Conservation (phyloP, 2,797 vertebrate species). For the Carapus acus region DNA sequence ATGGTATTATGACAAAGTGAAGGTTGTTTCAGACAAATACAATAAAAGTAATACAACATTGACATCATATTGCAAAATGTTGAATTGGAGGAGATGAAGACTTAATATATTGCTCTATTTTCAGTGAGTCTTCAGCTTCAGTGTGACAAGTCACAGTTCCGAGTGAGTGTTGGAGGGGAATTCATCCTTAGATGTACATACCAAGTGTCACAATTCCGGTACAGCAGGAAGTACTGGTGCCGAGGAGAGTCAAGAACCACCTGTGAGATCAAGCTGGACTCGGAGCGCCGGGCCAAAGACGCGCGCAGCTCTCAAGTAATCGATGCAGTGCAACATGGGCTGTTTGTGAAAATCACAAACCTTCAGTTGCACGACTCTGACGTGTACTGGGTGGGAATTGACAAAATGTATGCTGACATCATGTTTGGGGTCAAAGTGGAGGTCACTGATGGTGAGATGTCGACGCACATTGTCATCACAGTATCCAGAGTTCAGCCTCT, state of each 20-base stretch:
- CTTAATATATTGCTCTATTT: slow-evolving; percentile 4
- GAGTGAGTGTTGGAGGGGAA: slow-evolving; percentile 34
- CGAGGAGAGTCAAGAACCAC: slow-evolving; percentile 41
- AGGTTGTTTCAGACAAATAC: no score
- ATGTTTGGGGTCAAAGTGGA: slow-evolving; percentile 57
- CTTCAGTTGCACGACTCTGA: slow-evolving; percentile 57
- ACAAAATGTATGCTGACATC: slow-evolving; percentile 60
- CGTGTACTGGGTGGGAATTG: slow-evolving; percentile 70
- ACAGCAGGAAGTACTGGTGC: slow-evolving; percentile 73
- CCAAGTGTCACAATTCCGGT: slow-evolving; percentile 4
- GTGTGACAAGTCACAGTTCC: slow-evolving; percentile 52
- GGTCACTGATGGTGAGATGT: slow-evolving; percentile 62
- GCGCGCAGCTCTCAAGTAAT: slow-evolving; percentile 30
- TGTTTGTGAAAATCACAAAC: slow-evolving; percentile 50
- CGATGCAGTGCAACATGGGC: slow-evolving; percentile 19
- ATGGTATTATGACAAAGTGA: no score
- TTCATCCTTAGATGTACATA: slow-evolving; percentile 51
- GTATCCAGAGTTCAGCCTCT: background rate
- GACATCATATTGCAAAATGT: no score
- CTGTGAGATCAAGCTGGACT: slow-evolving; percentile 63
- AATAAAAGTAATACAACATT: no score
- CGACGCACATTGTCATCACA: background rate
- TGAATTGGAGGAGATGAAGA: no score
- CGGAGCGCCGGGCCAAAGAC: slow-evolving; percentile 20
- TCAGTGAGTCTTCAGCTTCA: slow-evolving; percentile 60